A percentile compares a stretch with the other conserved stretches of the same genome.
phyloP scores from a whole-genome alignment of 2,113 vertebrate species.

The Dipodomys ordii region DNA sequence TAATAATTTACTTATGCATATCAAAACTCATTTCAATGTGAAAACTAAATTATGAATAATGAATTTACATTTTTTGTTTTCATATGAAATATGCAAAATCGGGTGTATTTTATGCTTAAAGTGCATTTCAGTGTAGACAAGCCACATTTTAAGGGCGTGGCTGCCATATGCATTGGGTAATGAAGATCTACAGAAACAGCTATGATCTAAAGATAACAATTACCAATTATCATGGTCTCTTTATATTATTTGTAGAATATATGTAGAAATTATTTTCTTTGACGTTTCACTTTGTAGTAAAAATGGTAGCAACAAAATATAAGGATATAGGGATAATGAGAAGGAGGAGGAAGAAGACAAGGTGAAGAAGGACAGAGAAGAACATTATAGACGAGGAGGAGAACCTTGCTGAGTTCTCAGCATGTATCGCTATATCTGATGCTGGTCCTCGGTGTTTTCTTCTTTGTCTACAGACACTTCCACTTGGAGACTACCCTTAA shows the following conservation, averaged over 20 bases:
- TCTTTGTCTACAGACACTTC: not conserved
- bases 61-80: not conserved
- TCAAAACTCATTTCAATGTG: not conserved
- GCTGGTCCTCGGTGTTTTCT: not conserved
- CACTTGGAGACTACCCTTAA: not conserved
- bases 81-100: not conserved
- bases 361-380: not conserved
- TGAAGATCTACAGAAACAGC: not conserved
- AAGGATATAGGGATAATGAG: no score
- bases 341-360: not conserved
- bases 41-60: not conserved
- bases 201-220: not conserved
- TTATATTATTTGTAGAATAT: not conserved
- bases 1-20: not conserved
- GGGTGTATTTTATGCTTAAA: not conserved
- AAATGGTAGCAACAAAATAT: not conserved
- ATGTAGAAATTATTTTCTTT: not conserved
- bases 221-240: not conserved
- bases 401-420: not conserved
- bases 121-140: not conserved
- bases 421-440: not conserved
- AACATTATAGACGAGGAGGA: accelerated
- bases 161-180: not conserved
- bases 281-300: not conserved
- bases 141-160: not conserved